Percentiles rank a stretch among this genome's conserved stretches.
phyloP scores from a whole-genome alignment of 1,140 invertebrate species.

The Lasioglossum albipes region DNA sequence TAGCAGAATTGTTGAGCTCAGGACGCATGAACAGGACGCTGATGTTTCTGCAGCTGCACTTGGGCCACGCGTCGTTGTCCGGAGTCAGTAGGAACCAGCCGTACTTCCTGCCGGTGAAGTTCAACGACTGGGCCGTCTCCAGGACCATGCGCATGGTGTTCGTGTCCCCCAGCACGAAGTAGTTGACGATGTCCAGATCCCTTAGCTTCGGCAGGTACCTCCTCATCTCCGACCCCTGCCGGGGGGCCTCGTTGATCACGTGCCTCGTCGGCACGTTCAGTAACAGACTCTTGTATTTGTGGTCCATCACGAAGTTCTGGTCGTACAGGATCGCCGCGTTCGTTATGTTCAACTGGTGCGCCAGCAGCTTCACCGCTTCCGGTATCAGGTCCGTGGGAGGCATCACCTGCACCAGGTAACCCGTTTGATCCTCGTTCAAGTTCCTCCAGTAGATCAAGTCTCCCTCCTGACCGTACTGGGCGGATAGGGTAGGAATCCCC shows the following conservation, averaged over 20 bases:
- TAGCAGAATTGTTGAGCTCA: not conserved
- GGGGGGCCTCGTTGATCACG: slow-evolving; percentile 86
- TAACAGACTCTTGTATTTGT: slow-evolving; percentile 94
- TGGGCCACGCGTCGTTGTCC: slow-evolving; percentile 76
- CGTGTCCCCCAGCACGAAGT: slow-evolving; percentile 88
- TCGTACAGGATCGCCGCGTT: slow-evolving; percentile 96
- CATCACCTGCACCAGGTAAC: slow-evolving; percentile 86
- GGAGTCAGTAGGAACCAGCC: slow-evolving; percentile 83
- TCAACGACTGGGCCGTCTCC: slow-evolving; percentile 74
- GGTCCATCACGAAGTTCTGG: slow-evolving; percentile 92
- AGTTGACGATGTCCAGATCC: slow-evolving; percentile 92
- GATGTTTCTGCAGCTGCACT: slow-evolving; percentile 71
- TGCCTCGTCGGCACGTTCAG: slow-evolving; percentile 93
- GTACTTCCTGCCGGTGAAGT: slow-evolving; percentile 79
- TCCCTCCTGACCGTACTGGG: slow-evolving; percentile 90
- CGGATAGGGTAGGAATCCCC: slow-evolving; percentile 89
- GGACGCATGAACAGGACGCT: slow-evolving; percentile 71
- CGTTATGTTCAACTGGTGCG: slow-evolving; percentile 89
- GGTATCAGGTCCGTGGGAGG: slow-evolving; percentile 91
- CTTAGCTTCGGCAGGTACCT: slow-evolving; percentile 86
- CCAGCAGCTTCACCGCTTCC: slow-evolving; percentile 89
- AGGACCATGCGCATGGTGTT: slow-evolving; percentile 86
- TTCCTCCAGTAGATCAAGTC: slow-evolving; percentile 90
- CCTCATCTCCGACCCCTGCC: slow-evolving; percentile 79
- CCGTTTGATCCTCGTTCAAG: slow-evolving; percentile 84